phyloP scores from a whole-genome alignment of 2,888 invertebrate genomes.

The Drosophila diplacantha region DNA sequence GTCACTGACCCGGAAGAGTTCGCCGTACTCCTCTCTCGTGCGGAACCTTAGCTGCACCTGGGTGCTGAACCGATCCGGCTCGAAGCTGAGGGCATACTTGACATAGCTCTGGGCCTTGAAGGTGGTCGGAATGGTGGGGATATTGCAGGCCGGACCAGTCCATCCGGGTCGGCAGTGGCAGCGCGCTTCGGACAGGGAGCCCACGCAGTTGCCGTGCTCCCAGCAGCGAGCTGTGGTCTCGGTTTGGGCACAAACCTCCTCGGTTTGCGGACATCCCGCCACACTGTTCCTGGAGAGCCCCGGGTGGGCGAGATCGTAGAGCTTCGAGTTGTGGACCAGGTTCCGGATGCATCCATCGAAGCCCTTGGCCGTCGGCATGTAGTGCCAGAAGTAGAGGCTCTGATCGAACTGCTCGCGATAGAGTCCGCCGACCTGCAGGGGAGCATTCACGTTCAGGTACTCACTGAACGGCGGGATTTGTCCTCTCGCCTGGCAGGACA shows the following conservation, averaged over 20 bases:
- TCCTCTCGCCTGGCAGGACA: slow-evolving; percentile 92
- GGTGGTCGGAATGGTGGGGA: slow-evolving; percentile 92
- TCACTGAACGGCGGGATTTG: slow-evolving; percentile 96
- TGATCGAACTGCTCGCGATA: slow-evolving; percentile 94
- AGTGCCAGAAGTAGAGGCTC: slow-evolving; percentile 92
- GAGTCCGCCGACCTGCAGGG: slow-evolving; percentile 95
- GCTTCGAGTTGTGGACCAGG: slow-evolving; percentile 94
- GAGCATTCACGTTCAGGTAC: slow-evolving; percentile 96
- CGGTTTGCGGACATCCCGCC: slow-evolving; percentile 95
- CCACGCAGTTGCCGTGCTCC: slow-evolving; percentile 96
- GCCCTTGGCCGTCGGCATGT: slow-evolving; percentile 91
- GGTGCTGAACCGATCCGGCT: slow-evolving; percentile 93
- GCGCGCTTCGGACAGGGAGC: slow-evolving; percentile 90
- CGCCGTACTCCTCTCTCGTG: slow-evolving; percentile 94
- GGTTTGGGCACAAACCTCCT: slow-evolving; percentile 92
- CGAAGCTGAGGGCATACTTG: slow-evolving; percentile 96
- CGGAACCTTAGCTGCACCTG: slow-evolving; percentile 96
- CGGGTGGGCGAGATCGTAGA: slow-evolving; percentile 96
- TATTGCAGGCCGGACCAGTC: slow-evolving; percentile 92
- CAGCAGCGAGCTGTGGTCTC: slow-evolving; percentile 91
- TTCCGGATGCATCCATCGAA: slow-evolving; percentile 98
- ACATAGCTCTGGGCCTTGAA: slow-evolving; percentile 96
- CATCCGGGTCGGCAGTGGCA: slow-evolving; percentile 98
- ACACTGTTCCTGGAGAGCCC: slow-evolving; percentile 91
- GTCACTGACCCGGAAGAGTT: slow-evolving; percentile 94